Percentiles rank a stretch among this genome's conserved stretches.
Evolutionary conservation across 2,797 vertebrate genomes (phyloP).

Genomic region (Ataeniobius toweri): DNA sequence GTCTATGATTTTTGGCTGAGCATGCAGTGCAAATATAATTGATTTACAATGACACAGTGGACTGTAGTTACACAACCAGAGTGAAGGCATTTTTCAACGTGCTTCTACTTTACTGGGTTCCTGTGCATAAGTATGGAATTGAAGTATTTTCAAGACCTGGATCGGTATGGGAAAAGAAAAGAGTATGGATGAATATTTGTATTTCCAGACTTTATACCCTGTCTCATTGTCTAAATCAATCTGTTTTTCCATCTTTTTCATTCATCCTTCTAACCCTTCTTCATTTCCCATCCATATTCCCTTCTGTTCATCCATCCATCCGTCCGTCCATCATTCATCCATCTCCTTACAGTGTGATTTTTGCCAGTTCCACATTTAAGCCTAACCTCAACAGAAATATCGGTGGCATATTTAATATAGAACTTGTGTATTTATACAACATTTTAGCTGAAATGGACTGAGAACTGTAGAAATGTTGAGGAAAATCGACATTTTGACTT

Average conservation of each 20-base stretch:
- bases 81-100: not conserved
- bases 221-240: no score
- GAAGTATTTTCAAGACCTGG: no score
- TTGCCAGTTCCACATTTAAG: not conserved
- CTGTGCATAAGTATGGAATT: not conserved
- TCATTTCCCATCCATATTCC: no score
- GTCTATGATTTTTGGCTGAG: not conserved
- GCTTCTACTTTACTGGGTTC: not conserved
- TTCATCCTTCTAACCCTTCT: no score
- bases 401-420: not conserved
- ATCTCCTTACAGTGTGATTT: not conserved
- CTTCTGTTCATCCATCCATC: not conserved
- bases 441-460: not conserved
- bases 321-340: not conserved
- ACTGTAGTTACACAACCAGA: not conserved
- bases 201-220: no score
- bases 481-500: not conserved
- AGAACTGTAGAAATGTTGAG: not conserved
- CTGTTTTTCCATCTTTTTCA: no score
- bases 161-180: no score
- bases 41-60: not conserved
- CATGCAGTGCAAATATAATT: not conserved
- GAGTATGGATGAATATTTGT: no score
- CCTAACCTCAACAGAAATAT: not conserved
- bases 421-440: no score